Evolutionary conservation across 1,140 invertebrate genomes (phyloP).

Genomic region (Drosophila seguyi): DNA sequence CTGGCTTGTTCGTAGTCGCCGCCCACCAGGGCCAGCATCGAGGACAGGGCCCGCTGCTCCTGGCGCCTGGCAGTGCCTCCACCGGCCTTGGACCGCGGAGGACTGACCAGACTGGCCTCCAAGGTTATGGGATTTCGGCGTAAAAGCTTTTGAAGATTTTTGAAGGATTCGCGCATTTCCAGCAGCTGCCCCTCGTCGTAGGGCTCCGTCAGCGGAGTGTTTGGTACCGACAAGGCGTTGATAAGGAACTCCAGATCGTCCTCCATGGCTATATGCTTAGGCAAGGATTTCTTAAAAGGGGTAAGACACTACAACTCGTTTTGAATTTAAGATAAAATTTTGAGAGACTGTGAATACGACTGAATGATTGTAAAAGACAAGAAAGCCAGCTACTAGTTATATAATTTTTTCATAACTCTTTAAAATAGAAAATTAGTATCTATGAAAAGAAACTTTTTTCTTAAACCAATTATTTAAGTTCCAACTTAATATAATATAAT

Average conservation of each 20-base stretch:
- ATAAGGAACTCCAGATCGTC: constrained; percentile 65
- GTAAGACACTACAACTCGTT: background rate
- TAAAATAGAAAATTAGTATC: too few relatives aligned
- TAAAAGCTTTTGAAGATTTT: constrained; percentile 42
- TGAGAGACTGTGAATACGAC: background rate
- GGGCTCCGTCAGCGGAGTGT: constrained; percentile 35
- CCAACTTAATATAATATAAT: background rate
- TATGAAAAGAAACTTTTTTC: background rate
- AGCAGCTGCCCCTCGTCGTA: constrained; percentile 33
- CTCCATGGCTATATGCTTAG: constrained; percentile 39
- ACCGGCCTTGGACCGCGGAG: constrained; percentile 53
- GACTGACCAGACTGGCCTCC: background rate
- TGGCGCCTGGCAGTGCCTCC: constrained; percentile 14
- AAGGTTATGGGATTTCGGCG: background rate
- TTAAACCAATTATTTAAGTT: background rate
- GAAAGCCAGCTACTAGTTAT: background rate
- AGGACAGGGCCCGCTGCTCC: background rate
- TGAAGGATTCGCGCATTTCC: constrained; percentile 63
- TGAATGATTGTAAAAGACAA: background rate
- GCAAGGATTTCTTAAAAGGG: background rate
- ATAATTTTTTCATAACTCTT: background rate
- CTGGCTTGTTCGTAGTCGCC: background rate
- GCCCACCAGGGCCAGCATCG: constrained; percentile 14
- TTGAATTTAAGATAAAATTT: constrained; percentile 14
- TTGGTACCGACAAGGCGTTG: constrained; percentile 45